Conservation (phyloP, 2,113 vertebrate species). For the Mustelus asterias region DNA sequence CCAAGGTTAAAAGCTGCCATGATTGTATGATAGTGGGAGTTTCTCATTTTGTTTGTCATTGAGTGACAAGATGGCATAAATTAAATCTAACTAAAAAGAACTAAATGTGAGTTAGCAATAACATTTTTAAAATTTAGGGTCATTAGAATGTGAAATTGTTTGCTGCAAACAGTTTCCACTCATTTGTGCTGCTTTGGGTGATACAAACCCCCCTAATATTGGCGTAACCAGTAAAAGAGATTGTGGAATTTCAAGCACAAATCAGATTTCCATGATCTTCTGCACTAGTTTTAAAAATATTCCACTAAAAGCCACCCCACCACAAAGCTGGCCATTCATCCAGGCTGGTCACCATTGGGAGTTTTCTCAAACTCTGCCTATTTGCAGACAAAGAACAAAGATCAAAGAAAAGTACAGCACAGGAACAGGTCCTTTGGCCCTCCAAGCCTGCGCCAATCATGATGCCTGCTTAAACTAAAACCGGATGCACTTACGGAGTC, state of each 20-base stretch:
- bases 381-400: background rate
- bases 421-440: no score
- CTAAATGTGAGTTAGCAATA: background rate
- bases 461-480: no score
- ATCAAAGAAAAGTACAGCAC: no score
- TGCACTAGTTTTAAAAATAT: background rate
- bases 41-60: background rate
- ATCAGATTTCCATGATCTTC: background rate
- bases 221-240: background rate
- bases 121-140: background rate
- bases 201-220: background rate
- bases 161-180: background rate
- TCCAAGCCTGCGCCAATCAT: no score
- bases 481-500: no score
- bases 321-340: background rate
- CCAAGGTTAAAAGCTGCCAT: background rate
- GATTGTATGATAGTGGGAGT: background rate
- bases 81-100: background rate
- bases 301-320: background rate
- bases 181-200: background rate
- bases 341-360: background rate
- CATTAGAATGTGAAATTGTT: background rate
- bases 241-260: background rate
- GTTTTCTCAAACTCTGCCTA: background rate
- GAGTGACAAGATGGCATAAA: background rate